Base-by-base conservation (phyloP, 92 coral and sea anemone species). In the Actinernus sp. region DNA sequence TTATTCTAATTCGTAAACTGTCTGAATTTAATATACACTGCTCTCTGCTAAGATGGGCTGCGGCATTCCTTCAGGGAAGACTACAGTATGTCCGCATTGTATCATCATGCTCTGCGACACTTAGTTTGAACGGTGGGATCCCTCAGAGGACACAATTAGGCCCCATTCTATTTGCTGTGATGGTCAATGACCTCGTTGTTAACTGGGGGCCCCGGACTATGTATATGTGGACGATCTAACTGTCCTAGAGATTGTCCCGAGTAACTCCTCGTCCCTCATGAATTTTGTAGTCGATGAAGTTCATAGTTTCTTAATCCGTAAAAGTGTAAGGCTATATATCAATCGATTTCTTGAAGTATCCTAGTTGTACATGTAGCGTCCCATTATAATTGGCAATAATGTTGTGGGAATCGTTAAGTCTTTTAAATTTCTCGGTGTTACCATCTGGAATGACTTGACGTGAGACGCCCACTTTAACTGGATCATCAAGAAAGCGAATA, bases 351-450 rank as follows among this genome's bases (percentile, higher is more conserved):
- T 60, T 72, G 27, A 37, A 16, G 30, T 72, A 72, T 46, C 59
- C 59, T 39, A 72, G 79, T 59, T 72, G 69, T 44, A 49, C 28
- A 39, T 72, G 70, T 28, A 19, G 48, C 21, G n/a, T n/a, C 79
- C 68, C 46, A 61, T 72, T 40, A 60, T 37, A 27, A 47, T 58
- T 27, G 60, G 70, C 18, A 55, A 55, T 63, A 58, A 49, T 26
- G 58, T 32, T 34, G 61, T 74, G 28, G 51, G 63, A 33, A 41
- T 29, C 31, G 81, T 63, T 8, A 18, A 11, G 20, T 24, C 73
- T 20, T 74, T 63, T 50, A 74, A 74, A 24, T 22, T 74, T 22
- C 82, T 74, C 55, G 82, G 82, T 8, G 24, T 73, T n/a, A 24
- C 31, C 20, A 31, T 61, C 20, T 32, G 50, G 38, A 29, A 45